phyloP scores from a whole-genome alignment of 2,888 invertebrate species.

The Helobdella robusta region DNA sequence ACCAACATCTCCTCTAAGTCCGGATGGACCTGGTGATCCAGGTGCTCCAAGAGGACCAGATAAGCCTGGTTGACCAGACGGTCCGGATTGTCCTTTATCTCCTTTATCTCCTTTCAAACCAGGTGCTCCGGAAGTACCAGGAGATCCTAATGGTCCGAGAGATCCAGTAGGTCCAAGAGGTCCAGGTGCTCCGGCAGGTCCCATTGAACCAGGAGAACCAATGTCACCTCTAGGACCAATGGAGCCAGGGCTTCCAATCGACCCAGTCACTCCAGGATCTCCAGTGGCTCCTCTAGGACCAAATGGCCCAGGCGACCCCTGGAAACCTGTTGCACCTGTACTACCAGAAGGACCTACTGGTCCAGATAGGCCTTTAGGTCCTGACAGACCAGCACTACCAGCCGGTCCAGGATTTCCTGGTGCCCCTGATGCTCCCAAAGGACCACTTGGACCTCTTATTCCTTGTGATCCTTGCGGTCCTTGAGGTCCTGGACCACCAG shows the following conservation, averaged over 20 bases:
- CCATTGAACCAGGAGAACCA: slow-evolving; percentile 28
- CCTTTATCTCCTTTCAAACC: slow-evolving; percentile 26
- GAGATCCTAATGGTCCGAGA: slow-evolving; percentile 18
- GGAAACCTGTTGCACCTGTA: slow-evolving; percentile 23
- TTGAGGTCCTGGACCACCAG: slow-evolving; percentile 26
- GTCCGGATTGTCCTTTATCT: slow-evolving; percentile 23
- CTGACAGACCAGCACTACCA: slow-evolving; percentile 35
- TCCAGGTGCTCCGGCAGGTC: slow-evolving; percentile 25
- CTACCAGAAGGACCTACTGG: slow-evolving; percentile 11
- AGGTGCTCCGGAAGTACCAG: slow-evolving; percentile 20
- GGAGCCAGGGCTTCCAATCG: slow-evolving; percentile 18
- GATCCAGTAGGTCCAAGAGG: slow-evolving; percentile 26
- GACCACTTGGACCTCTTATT: slow-evolving; percentile 26
- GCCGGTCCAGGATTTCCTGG: slow-evolving; percentile 34
- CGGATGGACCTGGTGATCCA: slow-evolving; percentile 24
- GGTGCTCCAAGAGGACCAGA: slow-evolving; percentile 28
- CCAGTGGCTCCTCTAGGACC: slow-evolving; percentile 26
- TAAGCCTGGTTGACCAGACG: slow-evolving; percentile 21
- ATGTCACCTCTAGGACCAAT: slow-evolving; percentile 25
- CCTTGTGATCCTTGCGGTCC: slow-evolving; percentile 30
- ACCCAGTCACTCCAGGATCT: slow-evolving; percentile 23
- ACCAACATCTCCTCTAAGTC: slow-evolving; percentile 25
- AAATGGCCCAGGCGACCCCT: slow-evolving; percentile 19
- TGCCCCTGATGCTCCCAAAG: slow-evolving; percentile 30
- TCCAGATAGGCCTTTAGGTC: slow-evolving; percentile 24